A percentile compares a stretch with the other conserved stretches of the same genome.
These are phyloP conservation scores for Macrobrachium rosenbergii DNA, from an alignment of 1,140 invertebrate species.

Conservation along the genomic window DNA sequence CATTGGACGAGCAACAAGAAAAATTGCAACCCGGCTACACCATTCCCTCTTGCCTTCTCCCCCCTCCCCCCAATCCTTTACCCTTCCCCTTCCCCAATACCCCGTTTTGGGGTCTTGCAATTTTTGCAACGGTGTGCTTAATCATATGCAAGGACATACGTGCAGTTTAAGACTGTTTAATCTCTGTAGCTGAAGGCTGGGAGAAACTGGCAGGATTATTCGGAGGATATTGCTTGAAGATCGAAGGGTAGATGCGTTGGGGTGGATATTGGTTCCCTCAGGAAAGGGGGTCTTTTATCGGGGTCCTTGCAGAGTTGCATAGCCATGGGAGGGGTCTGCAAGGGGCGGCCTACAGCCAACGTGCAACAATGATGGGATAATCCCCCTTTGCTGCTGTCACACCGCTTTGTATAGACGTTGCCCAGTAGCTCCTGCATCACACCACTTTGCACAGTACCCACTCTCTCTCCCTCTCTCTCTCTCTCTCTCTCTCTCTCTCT, in stretches of 20 bases:
- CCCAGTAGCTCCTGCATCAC: slow-evolving; percentile 60
- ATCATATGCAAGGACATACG: slow-evolving; percentile 54
- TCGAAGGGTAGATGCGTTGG: background rate
- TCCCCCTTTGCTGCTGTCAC: slow-evolving; percentile 62
- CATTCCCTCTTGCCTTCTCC: slow-evolving; percentile 9
- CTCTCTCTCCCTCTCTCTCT: background rate
- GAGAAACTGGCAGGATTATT: background rate
- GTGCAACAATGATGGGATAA: slow-evolving; percentile 64
- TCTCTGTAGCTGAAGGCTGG: background rate
- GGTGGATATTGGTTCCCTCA: background rate
- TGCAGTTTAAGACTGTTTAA: slow-evolving; percentile 26
- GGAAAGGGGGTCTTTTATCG: slow-evolving; percentile 38
- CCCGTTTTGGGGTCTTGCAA: slow-evolving; percentile 47
- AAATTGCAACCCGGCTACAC: slow-evolving; percentile 47
- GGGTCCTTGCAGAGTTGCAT: slow-evolving; percentile 51
- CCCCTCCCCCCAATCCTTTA: background rate
- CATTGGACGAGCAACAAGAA: slow-evolving; percentile 49
- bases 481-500: background rate
- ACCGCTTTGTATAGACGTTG: slow-evolving; percentile 59
- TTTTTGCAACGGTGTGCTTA: slow-evolving; percentile 56
- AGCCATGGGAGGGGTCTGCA: slow-evolving; percentile 44
- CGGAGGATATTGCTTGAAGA: background rate
- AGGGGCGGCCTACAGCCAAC: slow-evolving; percentile 54
- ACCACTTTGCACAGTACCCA: slow-evolving; percentile 47
- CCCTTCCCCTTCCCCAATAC: background rate